Evolutionary conservation across 2,113 vertebrate species (phyloP).

Genomic region (Anolis sagrei): DNA sequence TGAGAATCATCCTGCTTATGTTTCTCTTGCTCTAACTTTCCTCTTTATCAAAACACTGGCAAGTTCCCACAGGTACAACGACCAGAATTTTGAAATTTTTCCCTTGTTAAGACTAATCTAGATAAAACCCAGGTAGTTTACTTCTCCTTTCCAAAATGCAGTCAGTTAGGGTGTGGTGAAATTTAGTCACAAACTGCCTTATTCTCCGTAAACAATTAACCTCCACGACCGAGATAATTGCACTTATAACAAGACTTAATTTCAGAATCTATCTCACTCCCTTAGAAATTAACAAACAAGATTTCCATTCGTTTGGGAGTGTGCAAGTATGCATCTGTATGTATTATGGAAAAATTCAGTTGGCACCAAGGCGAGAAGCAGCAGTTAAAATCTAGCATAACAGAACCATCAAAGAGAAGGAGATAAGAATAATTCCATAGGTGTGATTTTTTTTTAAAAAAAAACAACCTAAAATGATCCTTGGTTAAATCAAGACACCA

Average conservation of each 20-base stretch:
- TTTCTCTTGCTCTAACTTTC: conserved; percentile 59
- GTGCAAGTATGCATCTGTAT: no score
- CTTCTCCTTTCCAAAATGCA: conserved; percentile 59
- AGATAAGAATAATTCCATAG: background rate
- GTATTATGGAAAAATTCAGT: background rate
- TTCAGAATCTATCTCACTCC: conserved; percentile 52
- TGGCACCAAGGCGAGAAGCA: conserved; percentile 34
- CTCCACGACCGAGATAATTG: conserved; percentile 67
- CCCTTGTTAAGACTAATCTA: conserved; percentile 46
- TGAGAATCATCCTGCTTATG: conserved; percentile 53
- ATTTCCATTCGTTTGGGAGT: conserved; percentile 53
- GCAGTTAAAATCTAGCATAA: background rate
- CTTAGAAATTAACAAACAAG: conserved; percentile 47
- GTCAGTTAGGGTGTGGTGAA: conserved; percentile 67
- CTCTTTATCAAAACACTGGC: conserved; percentile 66
- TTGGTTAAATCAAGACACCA: background rate
- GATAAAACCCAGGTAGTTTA: conserved; percentile 56
- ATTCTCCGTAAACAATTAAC: conserved; percentile 68
- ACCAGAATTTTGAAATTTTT: conserved; percentile 64
- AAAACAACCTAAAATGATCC: background rate
- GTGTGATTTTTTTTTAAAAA: background rate
- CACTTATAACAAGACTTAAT: conserved; percentile 52
- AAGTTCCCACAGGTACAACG: conserved; percentile 67
- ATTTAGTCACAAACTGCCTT: conserved; percentile 60
- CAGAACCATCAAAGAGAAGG: background rate